phyloP scores from a whole-genome alignment of 2,888 invertebrate species.

The Nymphalis polychloros region DNA sequence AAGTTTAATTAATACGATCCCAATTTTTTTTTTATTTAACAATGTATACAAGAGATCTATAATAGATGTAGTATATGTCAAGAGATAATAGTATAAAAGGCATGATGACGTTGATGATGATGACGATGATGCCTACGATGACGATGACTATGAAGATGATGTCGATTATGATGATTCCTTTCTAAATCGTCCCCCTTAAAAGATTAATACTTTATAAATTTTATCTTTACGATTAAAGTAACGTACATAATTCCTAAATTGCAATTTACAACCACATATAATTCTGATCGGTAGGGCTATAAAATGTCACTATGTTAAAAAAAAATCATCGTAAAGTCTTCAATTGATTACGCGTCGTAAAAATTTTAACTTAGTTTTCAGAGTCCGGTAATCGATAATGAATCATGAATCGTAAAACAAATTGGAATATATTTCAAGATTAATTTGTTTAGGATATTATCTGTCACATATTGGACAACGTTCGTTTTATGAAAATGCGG shows the following conservation, averaged over 20 bases:
- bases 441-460: slow-evolving; percentile 21
- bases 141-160: too few relatives aligned
- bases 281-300: slow-evolving; percentile 30
- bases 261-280: slow-evolving; percentile 24
- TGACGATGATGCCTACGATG: too few relatives aligned
- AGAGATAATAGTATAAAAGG: too few relatives aligned
- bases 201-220: neutral
- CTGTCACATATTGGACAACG: slow-evolving; percentile 8
- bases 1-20: too few relatives aligned
- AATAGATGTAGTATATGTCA: too few relatives aligned
- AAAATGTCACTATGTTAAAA: slow-evolving; percentile 40
- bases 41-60: too few relatives aligned
- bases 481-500: too few relatives aligned
- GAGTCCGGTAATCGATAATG: slow-evolving; percentile 23
- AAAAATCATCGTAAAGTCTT: slow-evolving; percentile 41
- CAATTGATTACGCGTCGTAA: slow-evolving; percentile 38
- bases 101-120: too few relatives aligned
- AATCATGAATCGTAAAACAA: slow-evolving; percentile 18
- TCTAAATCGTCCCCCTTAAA: neutral
- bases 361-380: slow-evolving; percentile 29
- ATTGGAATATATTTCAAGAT: slow-evolving; percentile 24
- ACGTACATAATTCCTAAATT: slow-evolving; percentile 22
- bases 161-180: too few relatives aligned
- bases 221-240: slow-evolving; percentile 1
- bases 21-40: too few relatives aligned